Conservation (phyloP, 2,113 vertebrate species). For the Oncorhynchus clarkii region DNA sequence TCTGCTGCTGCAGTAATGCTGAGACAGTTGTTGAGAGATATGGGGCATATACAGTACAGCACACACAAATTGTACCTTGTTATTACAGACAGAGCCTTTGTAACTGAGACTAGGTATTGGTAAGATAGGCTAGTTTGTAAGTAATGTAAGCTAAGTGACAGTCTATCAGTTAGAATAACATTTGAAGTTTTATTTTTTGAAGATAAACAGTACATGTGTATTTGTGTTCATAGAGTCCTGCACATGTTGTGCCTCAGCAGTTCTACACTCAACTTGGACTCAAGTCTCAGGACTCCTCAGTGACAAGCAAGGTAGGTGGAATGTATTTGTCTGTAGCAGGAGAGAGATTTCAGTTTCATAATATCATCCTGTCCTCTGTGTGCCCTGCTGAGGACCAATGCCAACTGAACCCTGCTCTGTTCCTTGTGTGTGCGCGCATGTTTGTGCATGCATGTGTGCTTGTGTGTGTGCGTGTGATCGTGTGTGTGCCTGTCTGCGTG, state of each 20-base stretch:
- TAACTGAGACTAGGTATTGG: not conserved
- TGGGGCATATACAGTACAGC: not conserved
- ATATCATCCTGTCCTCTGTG: conserved; percentile 14
- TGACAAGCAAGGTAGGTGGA: not conserved
- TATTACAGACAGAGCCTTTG: not conserved
- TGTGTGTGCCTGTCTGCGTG: not conserved
- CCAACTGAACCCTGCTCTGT: conserved; percentile 38
- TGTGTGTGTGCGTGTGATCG: not conserved
- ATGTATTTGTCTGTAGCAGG: conserved; percentile 1
- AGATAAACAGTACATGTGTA: not conserved
- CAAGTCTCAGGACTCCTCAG: conserved; percentile 6
- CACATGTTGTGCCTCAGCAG: not conserved
- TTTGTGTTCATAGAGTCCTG: conserved; percentile 13
- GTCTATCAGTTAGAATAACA: not conserved
- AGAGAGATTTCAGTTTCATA: conserved; percentile 9
- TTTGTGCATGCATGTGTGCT: not conserved
- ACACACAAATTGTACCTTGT: no score
- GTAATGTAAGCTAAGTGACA: no score
- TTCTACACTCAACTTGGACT: not conserved
- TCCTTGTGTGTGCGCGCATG: not conserved
- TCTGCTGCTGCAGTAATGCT: not conserved
- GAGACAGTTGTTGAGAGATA: not conserved
- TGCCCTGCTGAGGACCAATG: conserved; percentile 18
- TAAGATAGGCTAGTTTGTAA: no score
- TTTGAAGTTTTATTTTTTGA: not conserved